phyloP scores from a whole-genome alignment of 2,888 invertebrate genomes.

The Mesochorus sp. region DNA sequence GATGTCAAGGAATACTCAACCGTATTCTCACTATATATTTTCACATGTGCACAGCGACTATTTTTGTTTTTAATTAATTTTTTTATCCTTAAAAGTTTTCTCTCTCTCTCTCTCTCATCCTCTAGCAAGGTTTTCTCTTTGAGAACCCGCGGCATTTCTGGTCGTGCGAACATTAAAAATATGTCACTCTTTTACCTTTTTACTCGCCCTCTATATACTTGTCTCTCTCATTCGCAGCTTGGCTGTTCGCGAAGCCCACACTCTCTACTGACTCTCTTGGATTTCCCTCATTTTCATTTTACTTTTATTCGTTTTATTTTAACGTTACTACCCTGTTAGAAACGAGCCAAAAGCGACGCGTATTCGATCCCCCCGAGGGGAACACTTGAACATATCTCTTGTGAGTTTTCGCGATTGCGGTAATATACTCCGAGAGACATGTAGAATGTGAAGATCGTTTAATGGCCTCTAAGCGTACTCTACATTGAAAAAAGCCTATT shows the following conservation, averaged over 20 bases:
- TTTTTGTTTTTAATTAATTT: not conserved
- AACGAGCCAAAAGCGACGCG: conserved; percentile 15
- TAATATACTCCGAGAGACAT: not conserved
- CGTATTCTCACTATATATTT: not conserved
- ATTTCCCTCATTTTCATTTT: conserved; percentile 23
- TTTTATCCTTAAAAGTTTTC: too few species aligned
- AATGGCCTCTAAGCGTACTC: too few species aligned
- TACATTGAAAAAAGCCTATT: not conserved
- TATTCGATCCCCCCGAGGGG: not conserved
- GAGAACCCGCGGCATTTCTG: conserved; percentile 4
- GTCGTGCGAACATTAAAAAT: conserved; percentile 25
- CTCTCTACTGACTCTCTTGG: not conserved
- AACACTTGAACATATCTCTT: conserved; percentile 6
- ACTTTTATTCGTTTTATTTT: conserved; percentile 14
- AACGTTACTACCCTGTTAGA: conserved; percentile 2
- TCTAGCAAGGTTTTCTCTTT: conserved; percentile 9
- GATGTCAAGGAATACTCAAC: conserved; percentile 1
- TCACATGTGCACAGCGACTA: not conserved
- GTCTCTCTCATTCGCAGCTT: not conserved
- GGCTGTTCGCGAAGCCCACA: not conserved
- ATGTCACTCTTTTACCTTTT: conserved; percentile 14
- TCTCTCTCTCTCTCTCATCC: not conserved
- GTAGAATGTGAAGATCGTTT: not conserved
- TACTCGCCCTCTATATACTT: not conserved
- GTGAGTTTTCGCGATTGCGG: not conserved